Conservation (phyloP, 1,140 invertebrate species). For the Temnothorax curvispinosus region DNA sequence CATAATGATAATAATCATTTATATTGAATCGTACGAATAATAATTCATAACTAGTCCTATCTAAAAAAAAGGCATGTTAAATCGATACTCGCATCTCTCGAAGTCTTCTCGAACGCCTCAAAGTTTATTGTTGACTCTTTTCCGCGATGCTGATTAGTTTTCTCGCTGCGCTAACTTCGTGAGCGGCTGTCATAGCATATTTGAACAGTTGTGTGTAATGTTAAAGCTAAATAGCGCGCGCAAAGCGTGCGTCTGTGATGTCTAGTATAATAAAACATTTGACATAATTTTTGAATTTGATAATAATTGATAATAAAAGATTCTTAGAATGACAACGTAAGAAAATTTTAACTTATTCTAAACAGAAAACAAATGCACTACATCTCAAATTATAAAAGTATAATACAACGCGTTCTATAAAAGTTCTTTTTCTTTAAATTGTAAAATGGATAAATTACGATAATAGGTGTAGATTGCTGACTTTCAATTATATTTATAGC, state of each 20-base stretch:
- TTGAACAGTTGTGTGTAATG: too few relatives aligned
- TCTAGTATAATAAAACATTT: background rate
- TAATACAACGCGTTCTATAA: background rate
- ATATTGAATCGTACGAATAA: background rate
- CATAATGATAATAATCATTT: background rate
- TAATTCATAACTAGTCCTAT: too few relatives aligned
- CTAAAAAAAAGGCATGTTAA: too few relatives aligned
- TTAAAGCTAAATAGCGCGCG: too few relatives aligned
- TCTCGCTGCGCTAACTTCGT: too few relatives aligned
- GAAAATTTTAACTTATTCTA: background rate
- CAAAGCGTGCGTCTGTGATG: too few relatives aligned
- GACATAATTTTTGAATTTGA: background rate
- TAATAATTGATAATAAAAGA: background rate
- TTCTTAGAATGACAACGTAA: background rate
- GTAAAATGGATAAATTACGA: background rate
- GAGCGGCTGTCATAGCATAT: too few relatives aligned
- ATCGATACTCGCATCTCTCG: too few relatives aligned
- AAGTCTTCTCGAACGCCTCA: too few relatives aligned
- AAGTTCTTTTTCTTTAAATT: background rate
- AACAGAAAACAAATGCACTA: background rate
- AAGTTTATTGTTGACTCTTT: too few relatives aligned
- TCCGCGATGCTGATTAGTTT: too few relatives aligned
- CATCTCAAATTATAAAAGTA: background rate
- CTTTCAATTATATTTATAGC: background rate
- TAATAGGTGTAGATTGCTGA: background rate